phyloP scores from a whole-genome alignment of 2,113 vertebrate genomes.

The Dasyurus viverrinus region DNA sequence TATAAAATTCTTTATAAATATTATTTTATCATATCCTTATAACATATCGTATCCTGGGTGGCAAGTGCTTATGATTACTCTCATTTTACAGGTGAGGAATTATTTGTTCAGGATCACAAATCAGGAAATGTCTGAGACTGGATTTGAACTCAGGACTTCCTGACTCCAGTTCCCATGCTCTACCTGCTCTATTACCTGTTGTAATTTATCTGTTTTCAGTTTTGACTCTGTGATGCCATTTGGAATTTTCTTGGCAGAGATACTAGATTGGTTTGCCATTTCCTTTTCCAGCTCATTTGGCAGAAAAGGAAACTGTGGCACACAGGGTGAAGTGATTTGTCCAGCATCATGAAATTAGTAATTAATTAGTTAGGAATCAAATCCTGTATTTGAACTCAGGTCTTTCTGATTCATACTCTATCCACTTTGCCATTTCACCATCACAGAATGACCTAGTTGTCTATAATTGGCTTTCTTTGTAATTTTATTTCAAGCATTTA shows the following conservation, averaged over 20 bases:
- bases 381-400: no score
- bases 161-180: not conserved
- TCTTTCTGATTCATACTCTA: no score
- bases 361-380: no score
- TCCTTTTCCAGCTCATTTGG: no score
- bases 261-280: no score
- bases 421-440: no score
- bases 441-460: not conserved
- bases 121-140: not conserved
- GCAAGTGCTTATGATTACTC: not conserved
- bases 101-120: not conserved
- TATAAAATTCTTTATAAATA: not conserved
- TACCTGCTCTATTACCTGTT: not conserved
- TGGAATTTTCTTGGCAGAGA: no score
- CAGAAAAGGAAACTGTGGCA: no score
- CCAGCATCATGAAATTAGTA: no score
- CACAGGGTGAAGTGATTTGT: no score
- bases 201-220: no score
- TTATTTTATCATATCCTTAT: not conserved
- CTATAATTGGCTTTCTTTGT: not conserved
- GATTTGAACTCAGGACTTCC: not conserved
- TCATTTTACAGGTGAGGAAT: not conserved
- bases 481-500: not conserved
- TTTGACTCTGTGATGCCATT: no score
- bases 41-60: not conserved